phyloP scores from a whole-genome alignment of 2,888 invertebrate species.

The Shargacucullia verbasci region DNA sequence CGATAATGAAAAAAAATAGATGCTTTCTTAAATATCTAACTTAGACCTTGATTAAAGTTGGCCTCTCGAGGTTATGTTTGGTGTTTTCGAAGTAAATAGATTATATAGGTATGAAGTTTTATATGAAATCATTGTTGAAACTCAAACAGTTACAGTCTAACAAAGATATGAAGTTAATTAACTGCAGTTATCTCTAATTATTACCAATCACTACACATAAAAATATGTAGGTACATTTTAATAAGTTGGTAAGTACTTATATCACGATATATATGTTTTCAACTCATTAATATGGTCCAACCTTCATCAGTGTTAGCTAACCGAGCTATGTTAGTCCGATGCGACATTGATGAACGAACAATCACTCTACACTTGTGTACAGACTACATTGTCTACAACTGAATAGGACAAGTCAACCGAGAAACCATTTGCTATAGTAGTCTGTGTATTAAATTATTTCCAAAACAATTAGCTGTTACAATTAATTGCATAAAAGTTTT shows the following conservation, averaged over 20 bases:
- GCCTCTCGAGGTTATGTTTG: slow-evolving; percentile 36
- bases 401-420: slow-evolving; percentile 34
- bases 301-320: slow-evolving; percentile 46
- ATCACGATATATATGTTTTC: slow-evolving; percentile 18
- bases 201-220: not conserved
- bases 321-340: slow-evolving; percentile 36
- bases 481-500: slow-evolving; percentile 75
- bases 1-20: too few species aligned
- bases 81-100: slow-evolving; percentile 5
- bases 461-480: slow-evolving; percentile 49
- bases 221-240: slow-evolving; percentile 1
- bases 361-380: slow-evolving; percentile 36
- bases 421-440: slow-evolving; percentile 18
- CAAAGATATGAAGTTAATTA: not conserved
- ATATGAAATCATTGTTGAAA: not conserved
- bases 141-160: not conserved
- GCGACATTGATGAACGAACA: slow-evolving; percentile 55
- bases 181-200: slow-evolving; percentile 1
- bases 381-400: slow-evolving; percentile 42
- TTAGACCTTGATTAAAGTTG: slow-evolving; percentile 10
- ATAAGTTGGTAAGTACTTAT: not conserved
- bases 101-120: not conserved
- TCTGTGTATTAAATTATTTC: slow-evolving; percentile 36
- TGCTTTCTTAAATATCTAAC: slow-evolving; percentile 7
- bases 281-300: slow-evolving; percentile 34